Evolutionary conservation across 2,888 invertebrate species (phyloP).

Genomic region (Dryocosmus kuriphilus): DNA sequence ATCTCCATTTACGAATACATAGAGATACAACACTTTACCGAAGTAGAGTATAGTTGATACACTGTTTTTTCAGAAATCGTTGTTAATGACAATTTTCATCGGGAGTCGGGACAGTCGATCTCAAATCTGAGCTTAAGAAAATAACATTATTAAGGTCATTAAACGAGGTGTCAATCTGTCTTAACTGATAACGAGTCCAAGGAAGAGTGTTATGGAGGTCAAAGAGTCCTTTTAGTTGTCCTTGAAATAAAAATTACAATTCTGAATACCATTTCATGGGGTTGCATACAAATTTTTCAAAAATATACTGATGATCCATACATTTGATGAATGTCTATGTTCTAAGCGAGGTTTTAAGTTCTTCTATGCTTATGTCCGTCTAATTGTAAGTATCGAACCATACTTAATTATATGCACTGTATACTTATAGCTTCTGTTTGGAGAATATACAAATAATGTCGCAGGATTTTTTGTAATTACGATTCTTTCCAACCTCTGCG

Average conservation of each 20-base stretch:
- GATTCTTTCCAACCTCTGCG: background rate
- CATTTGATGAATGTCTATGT: no score
- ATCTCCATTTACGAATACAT: no score
- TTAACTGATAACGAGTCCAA: background rate
- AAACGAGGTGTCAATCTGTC: constrained; percentile 1
- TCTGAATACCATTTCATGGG: background rate
- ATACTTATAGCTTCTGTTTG: background rate
- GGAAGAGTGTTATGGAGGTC: background rate
- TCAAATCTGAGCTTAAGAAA: background rate
- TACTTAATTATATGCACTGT: background rate
- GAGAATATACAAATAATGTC: background rate
- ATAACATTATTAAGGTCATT: constrained; percentile 5
- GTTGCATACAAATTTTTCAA: background rate
- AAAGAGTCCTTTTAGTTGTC: background rate
- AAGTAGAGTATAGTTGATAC: no score
- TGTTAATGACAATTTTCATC: no score
- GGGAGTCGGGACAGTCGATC: no score
- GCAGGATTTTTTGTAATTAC: background rate
- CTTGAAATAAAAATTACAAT: background rate
- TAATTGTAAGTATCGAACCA: no score
- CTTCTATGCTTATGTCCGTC: no score
- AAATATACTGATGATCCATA: no score
- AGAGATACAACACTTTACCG: no score
- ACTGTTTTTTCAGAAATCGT: no score
- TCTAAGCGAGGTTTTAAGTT: no score